Conservation (phyloP, 2,888 invertebrate species). For the Eucera pruinosa region DNA sequence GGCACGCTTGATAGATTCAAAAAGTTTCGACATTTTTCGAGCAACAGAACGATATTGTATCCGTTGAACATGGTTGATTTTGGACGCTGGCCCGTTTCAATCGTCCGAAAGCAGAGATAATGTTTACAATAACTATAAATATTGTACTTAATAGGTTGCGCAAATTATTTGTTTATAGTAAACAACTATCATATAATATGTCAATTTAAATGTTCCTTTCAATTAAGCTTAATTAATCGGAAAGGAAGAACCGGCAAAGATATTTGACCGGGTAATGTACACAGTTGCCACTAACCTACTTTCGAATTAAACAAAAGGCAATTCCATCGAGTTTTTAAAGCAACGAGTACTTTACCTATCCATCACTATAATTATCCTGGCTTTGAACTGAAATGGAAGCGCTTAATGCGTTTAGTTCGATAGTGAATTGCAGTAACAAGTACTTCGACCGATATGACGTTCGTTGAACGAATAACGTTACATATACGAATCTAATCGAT, state of each 20-base stretch:
- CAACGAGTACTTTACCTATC: too few relatives aligned
- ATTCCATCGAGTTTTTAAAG: constrained; percentile 25
- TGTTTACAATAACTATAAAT: constrained; percentile 3
- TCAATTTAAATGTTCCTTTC: neutral
- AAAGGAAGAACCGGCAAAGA: neutral
- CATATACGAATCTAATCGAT: neutral
- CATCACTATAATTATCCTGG: constrained; percentile 16
- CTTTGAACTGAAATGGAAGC: neutral
- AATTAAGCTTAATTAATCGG: neutral
- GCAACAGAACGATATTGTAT: neutral
- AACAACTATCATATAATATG: neutral
- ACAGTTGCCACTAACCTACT: constrained; percentile 30
- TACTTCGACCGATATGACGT: neutral
- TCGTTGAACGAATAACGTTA: neutral
- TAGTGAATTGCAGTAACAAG: neutral
- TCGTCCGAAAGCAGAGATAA: neutral
- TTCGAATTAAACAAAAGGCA: constrained; percentile 25
- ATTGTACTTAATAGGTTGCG: neutral
- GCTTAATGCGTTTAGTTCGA: neutral
- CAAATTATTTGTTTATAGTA: neutral
- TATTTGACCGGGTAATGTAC: neutral
- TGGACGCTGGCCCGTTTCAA: neutral
- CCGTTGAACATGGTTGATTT: neutral
- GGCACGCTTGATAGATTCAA: neutral
- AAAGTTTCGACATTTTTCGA: constrained; percentile 10